Evolutionary conservation across 2,888 invertebrate species (phyloP), one percentile per base, ranked within the genome.

Genomic region (Drosophila quinaria): DNA sequence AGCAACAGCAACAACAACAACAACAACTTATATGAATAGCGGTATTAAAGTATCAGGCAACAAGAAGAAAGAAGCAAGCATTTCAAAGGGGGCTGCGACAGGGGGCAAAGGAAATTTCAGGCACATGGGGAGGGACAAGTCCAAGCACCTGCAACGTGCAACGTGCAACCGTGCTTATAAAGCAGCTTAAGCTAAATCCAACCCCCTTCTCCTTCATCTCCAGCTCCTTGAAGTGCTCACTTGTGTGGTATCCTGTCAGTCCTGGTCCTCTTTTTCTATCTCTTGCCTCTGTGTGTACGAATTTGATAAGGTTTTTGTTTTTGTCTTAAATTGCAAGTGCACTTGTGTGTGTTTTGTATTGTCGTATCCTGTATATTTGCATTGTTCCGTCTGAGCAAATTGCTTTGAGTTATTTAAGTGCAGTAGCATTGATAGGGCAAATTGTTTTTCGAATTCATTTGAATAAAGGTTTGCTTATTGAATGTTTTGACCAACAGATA

Each of bases 1-100:
- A 78, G 49, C 59, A 62, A 50, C 35, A 46, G 9, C 19, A 78
- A 52, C 59, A 62, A 50, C 35, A 46, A 13, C 19, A 54, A 49
- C 63, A 69, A 42, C 60, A 78, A 69, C 51, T 47, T 56, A 47
- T 81, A 78, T 87, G 88, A 81, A 83, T 85, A 67, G 82, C 64
- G 80, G 86, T 56, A 87, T 87, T 83, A 83, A 85, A 82, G 83
- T 85, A 87, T 85, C 82, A 72, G 82, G 50, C 62, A 64, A 61
- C 31, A 33, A 46, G 63, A 37, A 68, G 44, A 55, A 33, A 49
- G 29, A 8, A 39, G 19, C 15, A 15, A 41, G 41, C 8, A 2
- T 39, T n/a, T n/a, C 44, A 33, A 19, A 9, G 31, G 17, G 15
- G 15, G 4, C 1, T 11, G 55, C 15, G 9, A 13, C 4, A 19